Conservation (phyloP, 1,140 invertebrate genomes). For the Coptotermes formosanus region DNA sequence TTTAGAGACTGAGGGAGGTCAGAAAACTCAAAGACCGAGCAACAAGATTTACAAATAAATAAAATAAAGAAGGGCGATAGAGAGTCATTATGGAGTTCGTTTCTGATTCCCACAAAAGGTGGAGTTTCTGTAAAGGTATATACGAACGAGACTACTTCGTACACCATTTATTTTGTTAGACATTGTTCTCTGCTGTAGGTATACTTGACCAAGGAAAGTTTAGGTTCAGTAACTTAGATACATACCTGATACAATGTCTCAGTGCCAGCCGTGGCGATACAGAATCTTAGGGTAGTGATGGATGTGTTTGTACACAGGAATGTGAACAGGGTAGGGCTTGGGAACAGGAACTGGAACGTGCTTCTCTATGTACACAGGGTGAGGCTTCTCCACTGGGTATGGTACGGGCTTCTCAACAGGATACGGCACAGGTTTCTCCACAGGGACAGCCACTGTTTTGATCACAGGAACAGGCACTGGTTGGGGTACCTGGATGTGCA, state of each 20-base stretch:
- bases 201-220: too few relatives aligned
- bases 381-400: conserved; percentile 74
- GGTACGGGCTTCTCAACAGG: conserved; percentile 68
- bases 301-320: conserved; percentile 77
- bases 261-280: conserved; percentile 23
- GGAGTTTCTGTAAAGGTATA: too few relatives aligned
- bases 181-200: too few relatives aligned
- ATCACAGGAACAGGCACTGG: conserved; percentile 39
- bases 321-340: conserved; percentile 74
- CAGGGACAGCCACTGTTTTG: conserved; percentile 37
- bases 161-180: too few relatives aligned
- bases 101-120: too few relatives aligned
- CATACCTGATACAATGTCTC: background rate
- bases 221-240: too few relatives aligned
- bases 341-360: conserved; percentile 72
- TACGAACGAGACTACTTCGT: too few relatives aligned
- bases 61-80: too few relatives aligned
- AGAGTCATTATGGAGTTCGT: too few relatives aligned
- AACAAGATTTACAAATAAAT: too few relatives aligned
- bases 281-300: conserved; percentile 58
- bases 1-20: too few relatives aligned
- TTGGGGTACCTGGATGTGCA: conserved; percentile 38
- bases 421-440: conserved; percentile 27
- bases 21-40: too few relatives aligned
- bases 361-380: conserved; percentile 73